Evolutionary conservation across 2,113 vertebrate genomes (phyloP), one percentile per base, ranked within the genome.

Genomic region (Brachyhypopomus gauderio): DNA sequence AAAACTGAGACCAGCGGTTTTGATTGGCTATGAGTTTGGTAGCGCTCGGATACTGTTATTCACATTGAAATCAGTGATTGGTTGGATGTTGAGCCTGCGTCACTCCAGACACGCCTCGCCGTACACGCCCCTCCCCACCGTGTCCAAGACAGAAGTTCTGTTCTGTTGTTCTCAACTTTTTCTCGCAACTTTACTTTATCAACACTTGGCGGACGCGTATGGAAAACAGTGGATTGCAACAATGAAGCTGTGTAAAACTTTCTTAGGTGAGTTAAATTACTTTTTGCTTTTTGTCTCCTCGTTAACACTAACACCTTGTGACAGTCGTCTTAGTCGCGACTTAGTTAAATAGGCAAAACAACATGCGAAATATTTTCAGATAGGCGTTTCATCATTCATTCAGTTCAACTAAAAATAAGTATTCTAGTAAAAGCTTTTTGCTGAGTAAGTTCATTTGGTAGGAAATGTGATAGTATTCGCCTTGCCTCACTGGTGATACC

Each of bases 181-280:
- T 19, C 85, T 84, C 92, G 90, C 87, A 91, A 91, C 93, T 92
- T 92, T 93, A 94, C 81, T 89, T 75, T 89, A 82, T 78, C 85
- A 63, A 87, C 81, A 78, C 75, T 80, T 30, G 64, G 82, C 84
- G 89, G 84, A 72, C 83, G 83, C 81, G 80, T 80, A 77, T 83
- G 84, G 83, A 48, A 78, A 75, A 30, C 81, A 85, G 80, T 86
- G 75, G 83, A 88, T 80, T 82, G 93, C 93, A 89, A 92, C 91
- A 88, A 97, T 98, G 97, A 95, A 93, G 90, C 93, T 96, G 92
- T 98, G 97, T 80, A 93, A 93, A 91, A 92, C 90, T 82, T 98
- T 98, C 91, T 92, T 98, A 87, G 97, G 97, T 98, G 92, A 86
- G 96, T 97, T n/a, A 92, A 77, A 78, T 19, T 48, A 12, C 14